Percentiles rank a stretch among this genome's conserved stretches.
phyloP scores from a whole-genome alignment of 2,888 invertebrate species.

The Lutraria lutraria region DNA sequence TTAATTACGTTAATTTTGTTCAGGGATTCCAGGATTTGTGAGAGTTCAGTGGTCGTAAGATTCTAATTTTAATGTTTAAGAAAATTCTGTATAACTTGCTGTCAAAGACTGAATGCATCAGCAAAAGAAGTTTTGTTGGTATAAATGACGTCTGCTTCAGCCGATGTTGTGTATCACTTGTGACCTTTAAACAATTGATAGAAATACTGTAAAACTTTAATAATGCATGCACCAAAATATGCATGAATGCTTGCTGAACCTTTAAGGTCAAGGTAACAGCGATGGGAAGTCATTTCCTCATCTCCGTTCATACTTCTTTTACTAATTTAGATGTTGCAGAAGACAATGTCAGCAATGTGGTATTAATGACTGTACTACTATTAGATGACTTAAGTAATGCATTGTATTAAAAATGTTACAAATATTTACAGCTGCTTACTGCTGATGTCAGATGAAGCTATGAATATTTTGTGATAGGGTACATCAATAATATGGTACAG shows the following conservation, averaged over 20 bases:
- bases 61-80: too few relatives aligned
- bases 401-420: neutral
- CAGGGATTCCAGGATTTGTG: neutral
- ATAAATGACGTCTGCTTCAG: neutral
- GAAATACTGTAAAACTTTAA: too few relatives aligned
- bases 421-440: neutral
- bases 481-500: neutral
- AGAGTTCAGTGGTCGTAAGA: too few relatives aligned
- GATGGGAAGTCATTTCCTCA: neutral
- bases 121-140: neutral
- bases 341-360: neutral
- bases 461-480: neutral
- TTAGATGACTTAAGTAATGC: neutral
- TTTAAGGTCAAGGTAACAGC: too few relatives aligned
- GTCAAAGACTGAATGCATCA: too few relatives aligned
- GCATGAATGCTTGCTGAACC: too few relatives aligned
- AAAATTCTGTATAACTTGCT: too few relatives aligned
- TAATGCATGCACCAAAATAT: too few relatives aligned
- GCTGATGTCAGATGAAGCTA: conserved; percentile 12
- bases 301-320: neutral
- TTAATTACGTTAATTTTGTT: neutral
- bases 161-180: too few relatives aligned
- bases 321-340: neutral
- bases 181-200: too few relatives aligned
- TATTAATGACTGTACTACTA: neutral